Conservation (phyloP, 37 sponge, comb jelly and placozoan species). For the Chondrilla cf. caribensis region DNA sequence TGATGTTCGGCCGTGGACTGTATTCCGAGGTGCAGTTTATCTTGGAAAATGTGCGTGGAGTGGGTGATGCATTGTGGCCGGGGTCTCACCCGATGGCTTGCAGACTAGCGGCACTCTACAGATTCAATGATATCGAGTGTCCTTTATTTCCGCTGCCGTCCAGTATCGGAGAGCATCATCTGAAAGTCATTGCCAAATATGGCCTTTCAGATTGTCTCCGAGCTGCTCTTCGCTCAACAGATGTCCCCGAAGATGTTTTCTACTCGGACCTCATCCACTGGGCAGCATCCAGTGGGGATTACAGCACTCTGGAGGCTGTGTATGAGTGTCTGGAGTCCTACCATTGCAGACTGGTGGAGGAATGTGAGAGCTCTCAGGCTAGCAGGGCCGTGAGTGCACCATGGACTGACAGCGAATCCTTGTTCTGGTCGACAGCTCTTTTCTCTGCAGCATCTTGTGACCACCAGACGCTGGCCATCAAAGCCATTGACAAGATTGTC, state of each 20-base stretch:
- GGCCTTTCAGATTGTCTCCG: not conserved
- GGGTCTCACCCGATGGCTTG: not conserved
- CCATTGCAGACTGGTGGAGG: not conserved
- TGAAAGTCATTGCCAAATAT: constrained; percentile 7
- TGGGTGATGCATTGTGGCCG: not conserved
- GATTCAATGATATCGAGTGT: not conserved
- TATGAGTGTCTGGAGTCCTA: not conserved
- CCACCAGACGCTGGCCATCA: not conserved
- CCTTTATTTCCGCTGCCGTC: not conserved
- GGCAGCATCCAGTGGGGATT: constrained; percentile 1
- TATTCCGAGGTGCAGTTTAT: not conserved
- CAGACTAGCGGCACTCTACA: not conserved
- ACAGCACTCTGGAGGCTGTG: not conserved
- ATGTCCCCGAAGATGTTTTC: not conserved
- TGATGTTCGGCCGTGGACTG: not conserved
- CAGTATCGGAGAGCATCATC: not conserved
- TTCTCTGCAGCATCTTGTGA: not conserved
- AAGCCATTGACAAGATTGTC: constrained; percentile 2
- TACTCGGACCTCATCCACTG: not conserved
- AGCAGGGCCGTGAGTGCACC: not conserved
- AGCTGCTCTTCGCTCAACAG: not conserved
- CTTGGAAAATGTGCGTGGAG: not conserved
- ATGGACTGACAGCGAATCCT: constrained; percentile 18
- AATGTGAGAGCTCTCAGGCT: not conserved
- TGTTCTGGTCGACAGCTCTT: constrained; percentile 11